phyloP scores from a whole-genome alignment of 2,113 vertebrate species.

The Piprites chloris region DNA sequence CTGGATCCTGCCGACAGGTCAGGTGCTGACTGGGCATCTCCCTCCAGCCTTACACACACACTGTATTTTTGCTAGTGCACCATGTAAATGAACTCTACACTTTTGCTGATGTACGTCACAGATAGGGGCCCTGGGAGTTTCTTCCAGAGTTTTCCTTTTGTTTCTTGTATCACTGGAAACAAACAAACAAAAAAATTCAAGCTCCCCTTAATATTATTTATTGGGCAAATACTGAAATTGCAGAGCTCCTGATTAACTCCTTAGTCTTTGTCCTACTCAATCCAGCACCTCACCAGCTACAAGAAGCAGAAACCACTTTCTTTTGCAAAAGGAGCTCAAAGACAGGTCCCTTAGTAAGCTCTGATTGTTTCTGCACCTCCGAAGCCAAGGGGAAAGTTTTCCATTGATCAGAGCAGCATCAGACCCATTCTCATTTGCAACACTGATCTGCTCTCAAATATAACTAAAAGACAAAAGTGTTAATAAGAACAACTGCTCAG shows the following conservation, averaged over 20 bases:
- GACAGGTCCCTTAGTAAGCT: background rate
- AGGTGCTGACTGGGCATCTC: background rate
- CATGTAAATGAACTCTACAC: background rate
- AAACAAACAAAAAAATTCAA: background rate
- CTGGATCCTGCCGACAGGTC: background rate
- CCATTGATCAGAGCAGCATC: constrained; percentile 46
- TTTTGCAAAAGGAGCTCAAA: background rate
- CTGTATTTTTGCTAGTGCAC: background rate
- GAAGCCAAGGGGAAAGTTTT: background rate
- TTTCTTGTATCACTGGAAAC: background rate
- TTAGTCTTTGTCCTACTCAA: background rate
- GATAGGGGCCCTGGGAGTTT: background rate
- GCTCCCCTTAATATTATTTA: background rate
- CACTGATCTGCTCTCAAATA: constrained; percentile 64
- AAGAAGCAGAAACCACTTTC: background rate
- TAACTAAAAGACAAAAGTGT: constrained; percentile 70
- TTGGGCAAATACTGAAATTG: background rate
- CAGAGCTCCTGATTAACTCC: background rate
- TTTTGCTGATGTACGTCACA: background rate
- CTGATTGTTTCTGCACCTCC: background rate
- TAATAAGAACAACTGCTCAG: constrained; percentile 66
- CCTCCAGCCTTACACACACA: background rate
- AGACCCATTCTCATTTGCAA: constrained; percentile 55
- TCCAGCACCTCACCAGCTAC: background rate
- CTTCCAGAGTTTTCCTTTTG: background rate